These are phyloP conservation scores for Polymixis flavicincta DNA, from an alignment of 2,888 invertebrate species.

Conservation along the genomic window DNA sequence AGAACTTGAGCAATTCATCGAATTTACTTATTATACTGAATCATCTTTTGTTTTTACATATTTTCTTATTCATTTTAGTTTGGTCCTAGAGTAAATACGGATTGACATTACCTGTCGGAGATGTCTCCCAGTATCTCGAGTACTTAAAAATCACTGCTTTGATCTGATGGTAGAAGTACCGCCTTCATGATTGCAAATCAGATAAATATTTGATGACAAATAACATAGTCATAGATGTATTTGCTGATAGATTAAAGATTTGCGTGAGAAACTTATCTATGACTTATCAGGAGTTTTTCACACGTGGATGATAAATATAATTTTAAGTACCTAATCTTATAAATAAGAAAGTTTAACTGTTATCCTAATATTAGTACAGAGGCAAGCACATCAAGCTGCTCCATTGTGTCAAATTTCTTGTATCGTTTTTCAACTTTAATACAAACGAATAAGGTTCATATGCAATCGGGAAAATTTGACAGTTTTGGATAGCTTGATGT, in stretches of 20 bases:
- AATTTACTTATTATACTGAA: background rate
- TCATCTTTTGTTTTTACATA: background rate
- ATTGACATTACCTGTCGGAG: conserved; percentile 6
- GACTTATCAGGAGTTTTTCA: background rate
- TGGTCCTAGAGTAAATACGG: background rate
- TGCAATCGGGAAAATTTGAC: too few species aligned
- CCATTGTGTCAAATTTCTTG: too few species aligned
- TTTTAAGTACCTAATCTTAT: background rate
- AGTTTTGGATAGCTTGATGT: too few species aligned
- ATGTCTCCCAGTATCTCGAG: background rate
- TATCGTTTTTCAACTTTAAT: too few species aligned
- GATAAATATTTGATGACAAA: conserved; percentile 10
- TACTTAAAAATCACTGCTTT: conserved; percentile 14
- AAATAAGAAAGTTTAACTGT: background rate
- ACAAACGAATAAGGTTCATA: too few species aligned
- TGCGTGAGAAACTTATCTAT: conserved; percentile 1
- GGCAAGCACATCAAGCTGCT: too few species aligned
- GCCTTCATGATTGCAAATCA: background rate
- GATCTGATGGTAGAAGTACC: background rate
- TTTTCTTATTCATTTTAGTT: conserved; percentile 1
- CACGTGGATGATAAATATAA: background rate
- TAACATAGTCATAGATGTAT: background rate
- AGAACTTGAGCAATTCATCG: too few species aligned
- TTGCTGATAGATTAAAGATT: conserved; percentile 4
- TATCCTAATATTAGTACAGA: too few species aligned